Conservation (phyloP, 1,140 invertebrate species). For the Saccostrea glomerata region DNA sequence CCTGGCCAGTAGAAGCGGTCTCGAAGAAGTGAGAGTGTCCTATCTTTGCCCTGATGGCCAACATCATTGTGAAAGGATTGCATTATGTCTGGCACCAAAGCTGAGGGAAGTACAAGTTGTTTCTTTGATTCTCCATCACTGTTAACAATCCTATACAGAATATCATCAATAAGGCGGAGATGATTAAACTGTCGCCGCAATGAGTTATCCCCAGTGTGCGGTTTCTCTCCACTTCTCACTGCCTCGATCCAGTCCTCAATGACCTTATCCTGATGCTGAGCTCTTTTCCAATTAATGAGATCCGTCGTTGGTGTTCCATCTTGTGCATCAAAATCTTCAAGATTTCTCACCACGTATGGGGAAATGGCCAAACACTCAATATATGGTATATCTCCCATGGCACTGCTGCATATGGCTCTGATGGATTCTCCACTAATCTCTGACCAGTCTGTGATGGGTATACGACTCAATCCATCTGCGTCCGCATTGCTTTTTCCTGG, state of each 20-base stretch:
- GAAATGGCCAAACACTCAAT: not conserved
- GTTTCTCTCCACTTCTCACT: not conserved
- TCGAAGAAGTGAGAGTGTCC: not conserved
- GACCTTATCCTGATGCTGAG: not conserved
- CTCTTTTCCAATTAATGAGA: not conserved
- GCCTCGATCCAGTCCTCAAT: not conserved
- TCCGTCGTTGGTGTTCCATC: not conserved
- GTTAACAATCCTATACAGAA: not conserved
- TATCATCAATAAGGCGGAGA: not conserved
- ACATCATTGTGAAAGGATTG: not conserved
- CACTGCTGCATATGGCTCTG: not conserved
- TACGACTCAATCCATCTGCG: no score
- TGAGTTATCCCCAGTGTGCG: not conserved
- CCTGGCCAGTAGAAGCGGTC: not conserved
- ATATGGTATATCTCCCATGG: not conserved
- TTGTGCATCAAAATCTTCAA: not conserved
- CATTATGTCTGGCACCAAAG: not conserved
- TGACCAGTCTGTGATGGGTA: no score
- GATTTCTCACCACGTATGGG: not conserved
- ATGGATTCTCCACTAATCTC: not conserved
- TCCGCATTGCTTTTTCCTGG: no score
- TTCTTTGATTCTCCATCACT: not conserved
- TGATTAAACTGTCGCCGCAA: not conserved
- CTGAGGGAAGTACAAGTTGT: not conserved
- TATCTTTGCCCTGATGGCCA: not conserved